These are phyloP conservation scores for Oscheius sp. DNA, from an alignment of 2,888 invertebrate species.

Conservation along the genomic window DNA sequence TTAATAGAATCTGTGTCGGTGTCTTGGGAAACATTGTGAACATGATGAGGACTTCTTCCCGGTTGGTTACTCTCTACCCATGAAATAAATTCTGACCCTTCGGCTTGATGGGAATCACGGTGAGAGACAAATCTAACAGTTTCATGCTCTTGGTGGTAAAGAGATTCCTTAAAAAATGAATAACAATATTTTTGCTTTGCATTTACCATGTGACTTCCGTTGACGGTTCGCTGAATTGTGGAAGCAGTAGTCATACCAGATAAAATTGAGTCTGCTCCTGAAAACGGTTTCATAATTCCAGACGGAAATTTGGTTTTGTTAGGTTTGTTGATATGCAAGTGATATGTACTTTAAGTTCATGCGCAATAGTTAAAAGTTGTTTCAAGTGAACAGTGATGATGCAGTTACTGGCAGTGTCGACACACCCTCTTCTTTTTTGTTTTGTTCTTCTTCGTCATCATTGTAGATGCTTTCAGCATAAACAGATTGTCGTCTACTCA, in stretches of 20 bases:
- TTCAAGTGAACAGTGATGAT: too few species aligned
- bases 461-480: slow-evolving; percentile 47
- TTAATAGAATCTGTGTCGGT: slow-evolving; percentile 45
- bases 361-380: slow-evolving; percentile 9
- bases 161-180: slow-evolving; percentile 38
- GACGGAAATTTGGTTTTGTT: too few species aligned
- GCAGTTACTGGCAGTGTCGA: slow-evolving; percentile 3
- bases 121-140: slow-evolving; percentile 37
- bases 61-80: slow-evolving; percentile 50
- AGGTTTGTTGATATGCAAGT: slow-evolving; percentile 13
- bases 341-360: neutral
- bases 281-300: too few species aligned
- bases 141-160: slow-evolving; percentile 41
- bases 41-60: neutral
- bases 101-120: slow-evolving; percentile 23
- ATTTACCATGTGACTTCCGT: slow-evolving; percentile 9
- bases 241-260: slow-evolving; percentile 10
- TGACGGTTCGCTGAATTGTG: neutral
- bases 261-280: slow-evolving; percentile 18
- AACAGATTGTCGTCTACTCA: slow-evolving; percentile 47
- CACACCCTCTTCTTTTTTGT: slow-evolving; percentile 15
- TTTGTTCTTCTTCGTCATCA: slow-evolving; percentile 4
- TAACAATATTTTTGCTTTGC: neutral
- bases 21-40: slow-evolving; percentile 32
- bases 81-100: slow-evolving; percentile 44